These are phyloP conservation scores for Drosophila multiciliata DNA, from an alignment of 2,888 invertebrate genomes.

Conservation along the genomic window DNA sequence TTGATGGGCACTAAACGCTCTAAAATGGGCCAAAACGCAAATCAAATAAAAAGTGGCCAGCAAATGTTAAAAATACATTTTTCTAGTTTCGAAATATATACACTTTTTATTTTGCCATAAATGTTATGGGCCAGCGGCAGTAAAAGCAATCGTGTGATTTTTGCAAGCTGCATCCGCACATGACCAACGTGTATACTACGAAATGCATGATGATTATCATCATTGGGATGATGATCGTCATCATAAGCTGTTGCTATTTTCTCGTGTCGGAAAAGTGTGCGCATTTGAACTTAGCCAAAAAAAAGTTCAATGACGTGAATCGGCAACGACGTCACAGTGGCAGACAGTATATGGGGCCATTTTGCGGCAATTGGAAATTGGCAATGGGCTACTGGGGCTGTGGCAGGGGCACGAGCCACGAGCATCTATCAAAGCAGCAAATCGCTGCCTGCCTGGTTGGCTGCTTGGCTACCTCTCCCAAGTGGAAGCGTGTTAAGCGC, in stretches of 20 bases:
- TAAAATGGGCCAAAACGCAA: slow-evolving; percentile 26
- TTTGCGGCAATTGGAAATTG: not conserved
- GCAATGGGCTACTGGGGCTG: not conserved
- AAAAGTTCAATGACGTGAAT: slow-evolving; percentile 51
- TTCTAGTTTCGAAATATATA: slow-evolving; percentile 43
- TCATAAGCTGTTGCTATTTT: slow-evolving; percentile 53
- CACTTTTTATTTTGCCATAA: slow-evolving; percentile 61
- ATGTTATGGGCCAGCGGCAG: slow-evolving; percentile 37
- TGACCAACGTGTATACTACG: slow-evolving; percentile 30
- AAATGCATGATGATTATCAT: slow-evolving; percentile 23
- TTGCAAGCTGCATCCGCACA: slow-evolving; percentile 45
- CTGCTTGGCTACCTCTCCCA: slow-evolving; percentile 58
- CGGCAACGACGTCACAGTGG: slow-evolving; percentile 61
- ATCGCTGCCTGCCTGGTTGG: slow-evolving; percentile 5
- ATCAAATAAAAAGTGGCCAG: slow-evolving; percentile 31
- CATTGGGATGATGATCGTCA: not conserved
- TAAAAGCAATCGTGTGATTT: slow-evolving; percentile 46
- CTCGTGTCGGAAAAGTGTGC: slow-evolving; percentile 64
- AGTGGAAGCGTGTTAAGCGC: slow-evolving; percentile 74
- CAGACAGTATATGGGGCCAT: not conserved
- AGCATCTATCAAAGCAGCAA: slow-evolving; percentile 11
- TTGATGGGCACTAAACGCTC: slow-evolving; percentile 47
- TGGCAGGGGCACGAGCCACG: not conserved
- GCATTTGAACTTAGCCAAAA: slow-evolving; percentile 63
- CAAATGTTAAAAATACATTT: slow-evolving; percentile 65